Percentiles rank a stretch among this genome's conserved stretches.
Conservation (phyloP, 2,888 invertebrate genomes). For the Eupithecia centaureata region DNA sequence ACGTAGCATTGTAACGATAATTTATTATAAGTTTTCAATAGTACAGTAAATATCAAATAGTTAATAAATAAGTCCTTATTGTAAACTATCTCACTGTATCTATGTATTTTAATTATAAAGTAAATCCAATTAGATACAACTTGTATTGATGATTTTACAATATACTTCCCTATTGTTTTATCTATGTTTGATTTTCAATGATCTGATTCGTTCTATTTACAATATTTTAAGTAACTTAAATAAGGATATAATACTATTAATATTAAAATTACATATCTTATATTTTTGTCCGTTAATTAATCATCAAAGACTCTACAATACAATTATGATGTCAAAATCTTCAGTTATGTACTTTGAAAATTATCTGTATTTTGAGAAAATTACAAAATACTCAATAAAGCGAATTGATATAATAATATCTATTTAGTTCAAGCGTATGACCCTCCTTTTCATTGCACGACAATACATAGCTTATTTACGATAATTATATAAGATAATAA, state of each 20-base stretch:
- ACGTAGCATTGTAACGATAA: slow-evolving; percentile 52
- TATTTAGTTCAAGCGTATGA: not conserved
- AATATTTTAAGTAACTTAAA: not conserved
- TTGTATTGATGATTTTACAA: not conserved
- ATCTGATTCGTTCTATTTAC: not conserved
- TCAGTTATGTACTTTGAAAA: not conserved
- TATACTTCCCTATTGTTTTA: not conserved
- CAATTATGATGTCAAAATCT: no score
- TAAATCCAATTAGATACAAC: not conserved
- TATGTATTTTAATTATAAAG: not conserved
- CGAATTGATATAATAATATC: not conserved
- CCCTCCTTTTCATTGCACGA: not conserved
- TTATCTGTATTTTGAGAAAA: not conserved
- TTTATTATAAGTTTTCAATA: slow-evolving; percentile 34
- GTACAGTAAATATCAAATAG: slow-evolving; percentile 6
- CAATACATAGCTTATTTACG: not conserved
- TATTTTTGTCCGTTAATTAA: not conserved
- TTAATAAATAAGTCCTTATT: not conserved
- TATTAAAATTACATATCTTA: not conserved
- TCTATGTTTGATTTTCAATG: not conserved
- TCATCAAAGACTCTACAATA: no score
- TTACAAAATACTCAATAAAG: not conserved
- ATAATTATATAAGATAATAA: not conserved
- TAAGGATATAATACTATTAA: not conserved
- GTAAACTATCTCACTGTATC: not conserved